Conservation (phyloP, 2,113 vertebrate genomes). For the Chlorodrepanis virens region DNA sequence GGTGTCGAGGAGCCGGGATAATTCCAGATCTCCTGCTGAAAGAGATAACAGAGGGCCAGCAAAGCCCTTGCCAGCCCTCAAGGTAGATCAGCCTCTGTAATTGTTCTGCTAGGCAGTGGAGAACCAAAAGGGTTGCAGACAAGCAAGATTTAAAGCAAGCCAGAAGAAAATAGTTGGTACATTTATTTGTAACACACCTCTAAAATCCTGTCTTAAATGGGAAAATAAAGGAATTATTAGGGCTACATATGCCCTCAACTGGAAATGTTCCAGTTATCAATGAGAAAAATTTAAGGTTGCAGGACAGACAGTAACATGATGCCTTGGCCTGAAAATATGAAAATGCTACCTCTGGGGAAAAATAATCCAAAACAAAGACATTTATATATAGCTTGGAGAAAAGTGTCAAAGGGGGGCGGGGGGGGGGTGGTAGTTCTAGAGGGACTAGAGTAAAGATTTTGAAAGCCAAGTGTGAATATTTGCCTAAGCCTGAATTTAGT, state of each 20-base stretch:
- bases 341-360: neutral
- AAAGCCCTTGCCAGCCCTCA: neutral
- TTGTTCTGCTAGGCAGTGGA: neutral
- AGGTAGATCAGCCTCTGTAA: neutral
- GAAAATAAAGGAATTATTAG: neutral
- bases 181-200: fast-evolving
- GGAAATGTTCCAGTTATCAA: neutral
- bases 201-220: neutral
- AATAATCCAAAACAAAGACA: neutral
- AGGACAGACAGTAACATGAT: neutral
- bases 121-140: neutral
- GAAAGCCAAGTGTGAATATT: neutral
- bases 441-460: neutral
- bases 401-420: neutral
- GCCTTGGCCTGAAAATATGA: neutral
- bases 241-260: neutral
- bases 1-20: neutral
- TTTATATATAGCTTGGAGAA: neutral
- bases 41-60: neutral
- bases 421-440: neutral
- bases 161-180: neutral
- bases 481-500: neutral
- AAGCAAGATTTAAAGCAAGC: neutral
- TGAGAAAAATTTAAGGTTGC: neutral
- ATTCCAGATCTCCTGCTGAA: neutral